Evolutionary conservation across 1,140 invertebrate genomes (phyloP).

Genomic region (Sinonovacula constricta): DNA sequence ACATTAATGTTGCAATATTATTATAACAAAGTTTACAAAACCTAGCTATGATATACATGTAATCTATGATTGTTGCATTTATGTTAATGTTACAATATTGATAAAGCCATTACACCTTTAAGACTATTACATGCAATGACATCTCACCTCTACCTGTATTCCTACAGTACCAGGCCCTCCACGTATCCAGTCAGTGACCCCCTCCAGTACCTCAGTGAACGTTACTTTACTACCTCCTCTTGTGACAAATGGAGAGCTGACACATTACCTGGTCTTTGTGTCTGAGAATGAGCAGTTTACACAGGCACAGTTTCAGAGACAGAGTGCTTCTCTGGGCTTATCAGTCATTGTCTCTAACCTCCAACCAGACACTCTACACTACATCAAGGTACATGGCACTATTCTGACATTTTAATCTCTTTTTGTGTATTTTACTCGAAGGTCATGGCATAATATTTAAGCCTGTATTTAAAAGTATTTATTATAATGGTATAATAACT

Average conservation of each 20-base stretch:
- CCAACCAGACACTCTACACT: slow-evolving; percentile 59
- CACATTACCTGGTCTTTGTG: slow-evolving; percentile 56
- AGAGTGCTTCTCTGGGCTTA: background rate
- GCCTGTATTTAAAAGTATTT: background rate
- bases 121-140: too few species aligned
- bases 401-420: too few species aligned
- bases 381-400: slow-evolving; percentile 66
- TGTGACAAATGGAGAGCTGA: slow-evolving; percentile 64
- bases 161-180: slow-evolving; percentile 67
- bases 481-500: background rate
- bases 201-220: slow-evolving; percentile 56
- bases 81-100: too few species aligned
- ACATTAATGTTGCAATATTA: too few species aligned
- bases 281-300: slow-evolving; percentile 52
- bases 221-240: slow-evolving; percentile 59
- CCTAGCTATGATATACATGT: too few species aligned
- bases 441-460: background rate
- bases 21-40: too few species aligned
- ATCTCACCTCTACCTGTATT: too few species aligned
- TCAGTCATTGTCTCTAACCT: slow-evolving; percentile 49
- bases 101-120: too few species aligned
- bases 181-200: slow-evolving; percentile 28
- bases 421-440: background rate
- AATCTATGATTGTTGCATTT: too few species aligned
- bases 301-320: slow-evolving; percentile 26